Evolutionary conservation across 1,140 invertebrate genomes (phyloP).

Genomic region (Aricia agestis): DNA sequence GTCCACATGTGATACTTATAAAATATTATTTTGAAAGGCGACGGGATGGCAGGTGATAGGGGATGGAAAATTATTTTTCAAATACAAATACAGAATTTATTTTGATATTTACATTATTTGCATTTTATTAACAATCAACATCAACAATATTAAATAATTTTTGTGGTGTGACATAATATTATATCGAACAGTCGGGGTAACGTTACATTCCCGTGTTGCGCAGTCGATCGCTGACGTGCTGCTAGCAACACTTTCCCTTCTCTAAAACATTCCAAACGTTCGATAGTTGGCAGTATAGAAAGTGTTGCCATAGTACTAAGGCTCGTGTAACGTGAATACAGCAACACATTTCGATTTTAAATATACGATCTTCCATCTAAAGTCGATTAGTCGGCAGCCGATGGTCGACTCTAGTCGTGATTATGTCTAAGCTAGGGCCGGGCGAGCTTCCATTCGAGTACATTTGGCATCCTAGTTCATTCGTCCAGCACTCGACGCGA

Average conservation of each 20-base stretch:
- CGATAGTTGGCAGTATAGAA: conserved; percentile 27
- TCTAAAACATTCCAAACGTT: conserved; percentile 16
- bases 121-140: conserved; percentile 79
- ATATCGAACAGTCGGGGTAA: conserved; percentile 63
- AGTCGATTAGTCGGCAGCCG: conserved; percentile 26
- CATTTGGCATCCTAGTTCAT: conserved; percentile 20
- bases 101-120: conserved; percentile 79
- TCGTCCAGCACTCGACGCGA: conserved; percentile 7
- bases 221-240: conserved; percentile 37
- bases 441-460: conserved; percentile 32
- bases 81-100: conserved; percentile 79
- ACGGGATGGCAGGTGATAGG: neutral
- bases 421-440: conserved; percentile 27
- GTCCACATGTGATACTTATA: too few species aligned
- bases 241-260: conserved; percentile 31
- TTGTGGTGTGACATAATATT: conserved; percentile 63
- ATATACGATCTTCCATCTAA: conserved; percentile 32
- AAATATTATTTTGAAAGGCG: too few species aligned
- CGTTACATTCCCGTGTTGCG: conserved; percentile 56
- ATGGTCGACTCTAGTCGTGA: conserved; percentile 31
- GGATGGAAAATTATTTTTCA: conserved; percentile 35
- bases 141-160: conserved; percentile 78
- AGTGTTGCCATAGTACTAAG: conserved; percentile 42
- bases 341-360: conserved; percentile 37
- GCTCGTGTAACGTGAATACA: conserved; percentile 50